Percentiles rank a stretch among this genome's conserved stretches.
Evolutionary conservation across 2,797 vertebrate genomes (phyloP).

Genomic region (Scyliorhinus canicula): DNA sequence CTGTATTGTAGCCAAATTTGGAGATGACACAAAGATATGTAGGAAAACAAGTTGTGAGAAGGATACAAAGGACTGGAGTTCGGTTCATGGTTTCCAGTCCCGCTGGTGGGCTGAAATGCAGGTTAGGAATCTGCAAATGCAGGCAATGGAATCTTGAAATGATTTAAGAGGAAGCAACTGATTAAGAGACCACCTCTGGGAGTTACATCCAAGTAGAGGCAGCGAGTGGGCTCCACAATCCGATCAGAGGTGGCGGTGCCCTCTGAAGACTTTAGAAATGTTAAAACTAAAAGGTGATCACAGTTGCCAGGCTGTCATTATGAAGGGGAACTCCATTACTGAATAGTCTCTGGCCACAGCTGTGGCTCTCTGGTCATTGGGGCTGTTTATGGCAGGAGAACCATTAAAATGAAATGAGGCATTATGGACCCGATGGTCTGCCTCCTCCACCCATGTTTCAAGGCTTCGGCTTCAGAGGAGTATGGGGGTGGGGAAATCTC

Average conservation of each 20-base stretch:
- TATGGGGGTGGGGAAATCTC: too few species aligned
- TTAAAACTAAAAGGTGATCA: neutral
- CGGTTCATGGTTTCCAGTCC: neutral
- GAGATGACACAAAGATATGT: neutral
- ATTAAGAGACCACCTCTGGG: neutral
- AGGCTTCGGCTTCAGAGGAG: neutral
- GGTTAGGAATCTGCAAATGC: neutral
- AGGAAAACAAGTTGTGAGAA: neutral
- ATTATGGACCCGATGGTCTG: too few species aligned
- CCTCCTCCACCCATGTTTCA: neutral
- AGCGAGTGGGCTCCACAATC: neutral
- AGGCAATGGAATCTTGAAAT: too few species aligned
- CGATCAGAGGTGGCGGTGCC: too few species aligned
- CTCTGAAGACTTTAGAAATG: neutral
- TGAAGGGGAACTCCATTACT: neutral
- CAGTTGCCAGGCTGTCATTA: neutral
- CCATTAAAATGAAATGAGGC: neutral
- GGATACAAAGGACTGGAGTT: neutral
- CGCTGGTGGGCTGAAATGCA: neutral
- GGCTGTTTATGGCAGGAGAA: neutral
- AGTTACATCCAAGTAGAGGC: neutral
- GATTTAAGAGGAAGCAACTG: neutral
- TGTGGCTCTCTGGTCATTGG: neutral
- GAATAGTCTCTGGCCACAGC: neutral
- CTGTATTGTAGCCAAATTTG: neutral